Percentiles rank a stretch among this genome's conserved stretches.
Evolutionary conservation across 1,140 invertebrate genomes (phyloP).

Genomic region (Planococcus citri): DNA sequence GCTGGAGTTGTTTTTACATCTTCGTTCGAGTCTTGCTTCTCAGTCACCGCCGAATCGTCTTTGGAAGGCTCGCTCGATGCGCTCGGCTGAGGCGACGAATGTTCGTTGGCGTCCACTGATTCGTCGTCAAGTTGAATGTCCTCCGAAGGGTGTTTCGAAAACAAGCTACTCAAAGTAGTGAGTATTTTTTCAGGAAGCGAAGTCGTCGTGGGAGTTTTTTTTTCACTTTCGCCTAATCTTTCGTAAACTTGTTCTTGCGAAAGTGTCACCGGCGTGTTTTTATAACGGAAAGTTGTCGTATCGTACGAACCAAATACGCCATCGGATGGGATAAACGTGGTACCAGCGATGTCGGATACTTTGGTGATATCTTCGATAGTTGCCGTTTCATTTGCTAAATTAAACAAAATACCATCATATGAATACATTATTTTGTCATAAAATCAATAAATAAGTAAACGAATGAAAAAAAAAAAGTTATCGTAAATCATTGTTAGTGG

Average conservation of each 20-base stretch:
- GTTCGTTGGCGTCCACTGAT: slow-evolving; percentile 27
- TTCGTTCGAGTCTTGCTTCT: background rate
- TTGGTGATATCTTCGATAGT: slow-evolving; percentile 24
- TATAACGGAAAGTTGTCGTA: background rate
- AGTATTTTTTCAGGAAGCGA: background rate
- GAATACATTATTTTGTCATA: background rate
- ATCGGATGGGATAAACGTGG: background rate
- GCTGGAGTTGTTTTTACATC: background rate
- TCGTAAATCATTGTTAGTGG: too few relatives aligned
- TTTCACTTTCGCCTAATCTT: slow-evolving; percentile 3
- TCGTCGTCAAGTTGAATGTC: slow-evolving; percentile 22
- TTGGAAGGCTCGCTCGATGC: background rate
- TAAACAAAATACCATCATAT: background rate
- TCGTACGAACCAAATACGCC: background rate
- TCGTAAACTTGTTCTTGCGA: background rate
- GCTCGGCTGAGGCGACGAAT: background rate
- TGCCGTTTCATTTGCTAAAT: slow-evolving; percentile 29
- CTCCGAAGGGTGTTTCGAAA: slow-evolving; percentile 21
- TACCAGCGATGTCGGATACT: background rate
- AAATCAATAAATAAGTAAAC: too few relatives aligned
- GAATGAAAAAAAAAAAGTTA: too few relatives aligned
- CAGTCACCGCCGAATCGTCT: background rate
- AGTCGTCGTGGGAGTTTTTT: background rate
- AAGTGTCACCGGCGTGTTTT: background rate
- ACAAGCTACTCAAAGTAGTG: background rate